A percentile compares a stretch with the other conserved stretches of the same genome.
These are phyloP conservation scores for Leptatherina wallacei DNA, from an alignment of 2,797 vertebrate genomes.

Conservation along the genomic window DNA sequence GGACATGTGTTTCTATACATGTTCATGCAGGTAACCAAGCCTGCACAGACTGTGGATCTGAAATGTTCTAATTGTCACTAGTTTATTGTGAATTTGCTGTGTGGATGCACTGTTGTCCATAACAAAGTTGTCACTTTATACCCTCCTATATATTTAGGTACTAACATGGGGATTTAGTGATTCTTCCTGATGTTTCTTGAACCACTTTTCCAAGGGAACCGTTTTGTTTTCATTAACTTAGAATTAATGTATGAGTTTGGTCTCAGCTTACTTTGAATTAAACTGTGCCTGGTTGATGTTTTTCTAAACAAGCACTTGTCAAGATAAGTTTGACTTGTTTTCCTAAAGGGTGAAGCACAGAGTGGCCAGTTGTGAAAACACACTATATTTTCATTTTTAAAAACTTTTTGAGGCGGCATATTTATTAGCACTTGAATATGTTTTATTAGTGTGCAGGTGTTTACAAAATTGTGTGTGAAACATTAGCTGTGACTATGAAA, in stretches of 20 bases:
- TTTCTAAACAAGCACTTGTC: conserved; percentile 56
- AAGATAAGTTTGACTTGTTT: conserved; percentile 62
- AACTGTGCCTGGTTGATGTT: conserved; percentile 45
- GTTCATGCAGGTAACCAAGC: conserved; percentile 46
- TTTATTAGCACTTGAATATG: conserved; percentile 70
- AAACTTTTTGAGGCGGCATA: conserved; percentile 56
- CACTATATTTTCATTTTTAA: conserved; percentile 16
- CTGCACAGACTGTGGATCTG: conserved; percentile 17
- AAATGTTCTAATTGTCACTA: conserved; percentile 41
- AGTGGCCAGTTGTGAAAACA: conserved; percentile 50
- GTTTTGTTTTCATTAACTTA: conserved; percentile 45
- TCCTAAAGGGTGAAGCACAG: conserved; percentile 47
- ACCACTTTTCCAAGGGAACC: conserved; percentile 55
- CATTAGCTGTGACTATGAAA: conserved; percentile 54
- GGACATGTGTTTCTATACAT: conserved; percentile 10
- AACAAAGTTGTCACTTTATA: conserved; percentile 26
- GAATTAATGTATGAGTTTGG: conserved; percentile 26
- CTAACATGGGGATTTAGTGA: conserved; percentile 40
- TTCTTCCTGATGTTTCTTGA: conserved; percentile 51
- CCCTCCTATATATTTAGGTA: conserved; percentile 46
- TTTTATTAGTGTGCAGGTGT: conserved; percentile 43
- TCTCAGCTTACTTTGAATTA: conserved; percentile 26
- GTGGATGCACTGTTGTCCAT: conserved; percentile 30
- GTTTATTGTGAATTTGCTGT: conserved; percentile 46
- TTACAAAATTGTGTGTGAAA: conserved; percentile 38